Percentiles rank a stretch among this genome's conserved stretches.
Conservation (phyloP, 2,113 vertebrate species). For the Chascanopsetta lugubris region DNA sequence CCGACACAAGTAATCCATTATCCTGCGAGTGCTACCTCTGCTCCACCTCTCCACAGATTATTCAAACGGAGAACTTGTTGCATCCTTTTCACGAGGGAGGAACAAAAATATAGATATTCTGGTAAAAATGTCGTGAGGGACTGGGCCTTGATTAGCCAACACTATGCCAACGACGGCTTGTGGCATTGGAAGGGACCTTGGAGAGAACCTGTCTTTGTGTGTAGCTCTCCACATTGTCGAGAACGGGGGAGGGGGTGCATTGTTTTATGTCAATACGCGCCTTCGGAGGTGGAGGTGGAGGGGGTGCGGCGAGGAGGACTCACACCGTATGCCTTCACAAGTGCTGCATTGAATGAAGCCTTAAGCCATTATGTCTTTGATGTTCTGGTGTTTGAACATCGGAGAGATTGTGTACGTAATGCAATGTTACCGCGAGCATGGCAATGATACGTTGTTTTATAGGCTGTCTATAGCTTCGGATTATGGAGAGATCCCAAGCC, state of each 20-base stretch:
- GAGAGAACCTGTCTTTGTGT: slow-evolving; percentile 32
- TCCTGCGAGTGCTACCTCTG: slow-evolving; percentile 2
- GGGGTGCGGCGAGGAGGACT: not conserved
- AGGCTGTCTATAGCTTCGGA: too few species aligned
- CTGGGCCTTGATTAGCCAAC: slow-evolving; percentile 44
- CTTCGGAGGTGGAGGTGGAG: not conserved
- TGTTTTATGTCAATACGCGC: not conserved
- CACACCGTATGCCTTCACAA: slow-evolving; percentile 1
- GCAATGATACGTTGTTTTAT: too few species aligned
- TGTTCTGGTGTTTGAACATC: not conserved
- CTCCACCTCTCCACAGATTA: slow-evolving; percentile 32
- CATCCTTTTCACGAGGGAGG: slow-evolving; percentile 36
- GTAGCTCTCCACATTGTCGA: slow-evolving; percentile 2
- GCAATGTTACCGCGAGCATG: too few species aligned
- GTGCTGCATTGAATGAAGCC: slow-evolving; percentile 31
- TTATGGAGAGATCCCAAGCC: too few species aligned
- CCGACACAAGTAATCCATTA: slow-evolving; percentile 23
- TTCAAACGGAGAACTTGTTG: slow-evolving; percentile 53
- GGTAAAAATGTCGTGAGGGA: slow-evolving; percentile 48
- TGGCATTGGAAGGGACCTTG: slow-evolving; percentile 44
- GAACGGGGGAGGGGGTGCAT: not conserved
- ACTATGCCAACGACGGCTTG: slow-evolving; percentile 12
- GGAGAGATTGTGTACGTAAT: not conserved
- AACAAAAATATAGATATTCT: slow-evolving; percentile 15
- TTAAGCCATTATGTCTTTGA: slow-evolving; percentile 33